A percentile compares a stretch with the other conserved stretches of the same genome.
These are phyloP conservation scores for Hypolimnas misippus DNA, from an alignment of 2,888 invertebrate species.

Conservation along the genomic window DNA sequence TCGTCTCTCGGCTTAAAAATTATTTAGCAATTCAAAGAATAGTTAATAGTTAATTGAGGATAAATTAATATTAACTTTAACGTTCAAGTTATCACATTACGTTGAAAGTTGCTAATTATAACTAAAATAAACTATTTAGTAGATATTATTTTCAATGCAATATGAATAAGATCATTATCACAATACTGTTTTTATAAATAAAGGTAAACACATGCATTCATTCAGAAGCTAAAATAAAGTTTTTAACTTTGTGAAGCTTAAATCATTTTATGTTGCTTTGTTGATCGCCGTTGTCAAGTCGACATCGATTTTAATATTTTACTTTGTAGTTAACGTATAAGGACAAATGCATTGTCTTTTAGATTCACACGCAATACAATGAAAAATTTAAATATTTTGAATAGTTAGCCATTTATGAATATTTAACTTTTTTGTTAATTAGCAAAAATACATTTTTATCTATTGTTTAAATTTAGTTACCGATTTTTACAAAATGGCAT, in stretches of 20 bases:
- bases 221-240: background rate
- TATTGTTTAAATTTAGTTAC: background rate
- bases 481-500: slow-evolving; percentile 57
- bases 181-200: no score
- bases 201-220: no score
- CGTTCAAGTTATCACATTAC: background rate
- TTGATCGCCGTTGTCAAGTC: slow-evolving; percentile 69
- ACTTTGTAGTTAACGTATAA: slow-evolving; percentile 32
- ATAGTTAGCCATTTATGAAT: background rate
- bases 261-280: slow-evolving; percentile 37
- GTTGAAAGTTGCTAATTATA: no score
- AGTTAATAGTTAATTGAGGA: background rate
- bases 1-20: background rate
- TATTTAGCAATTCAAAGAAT: background rate
- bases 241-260: background rate
- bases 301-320: slow-evolving; percentile 64
- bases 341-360: slow-evolving; percentile 29
- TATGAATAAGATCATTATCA: no score
- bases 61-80: background rate
- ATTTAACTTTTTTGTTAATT: background rate
- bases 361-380: slow-evolving; percentile 33
- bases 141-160: no score
- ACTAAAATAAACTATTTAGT: no score
- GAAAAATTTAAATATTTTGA: slow-evolving; percentile 19
- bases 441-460: background rate